Conservation (phyloP, 1,140 invertebrate species). For the Pseudoatta argentina region DNA sequence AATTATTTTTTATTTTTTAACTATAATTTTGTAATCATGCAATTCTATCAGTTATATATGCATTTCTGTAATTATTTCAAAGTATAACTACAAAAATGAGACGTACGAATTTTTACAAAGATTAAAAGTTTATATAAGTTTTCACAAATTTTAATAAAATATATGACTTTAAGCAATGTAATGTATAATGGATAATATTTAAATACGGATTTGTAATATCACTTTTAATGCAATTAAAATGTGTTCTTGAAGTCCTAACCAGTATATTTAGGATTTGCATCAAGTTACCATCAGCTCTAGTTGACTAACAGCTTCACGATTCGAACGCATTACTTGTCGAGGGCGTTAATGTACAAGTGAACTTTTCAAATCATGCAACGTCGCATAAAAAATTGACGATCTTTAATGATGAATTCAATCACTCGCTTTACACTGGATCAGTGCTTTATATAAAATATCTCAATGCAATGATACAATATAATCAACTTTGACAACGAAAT, state of each 20-base stretch:
- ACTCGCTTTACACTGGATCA: too few relatives aligned
- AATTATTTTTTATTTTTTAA: not conserved
- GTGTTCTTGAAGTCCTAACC: not conserved
- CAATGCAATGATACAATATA: too few relatives aligned
- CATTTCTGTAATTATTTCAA: not conserved
- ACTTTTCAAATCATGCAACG: not conserved
- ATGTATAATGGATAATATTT: not conserved
- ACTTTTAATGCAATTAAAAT: not conserved
- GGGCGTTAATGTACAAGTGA: not conserved
- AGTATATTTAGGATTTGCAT: not conserved
- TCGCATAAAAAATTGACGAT: not conserved
- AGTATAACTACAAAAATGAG: not conserved
- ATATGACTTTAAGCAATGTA: not conserved
- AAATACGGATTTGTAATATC: not conserved
- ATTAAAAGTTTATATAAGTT: not conserved
- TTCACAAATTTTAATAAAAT: not conserved
- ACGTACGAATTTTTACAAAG: not conserved
- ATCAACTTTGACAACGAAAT: too few relatives aligned
- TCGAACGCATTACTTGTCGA: not conserved
- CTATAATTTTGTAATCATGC: not conserved
- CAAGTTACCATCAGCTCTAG: not conserved
- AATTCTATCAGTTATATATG: not conserved
- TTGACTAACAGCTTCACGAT: not conserved
- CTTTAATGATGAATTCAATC: too few relatives aligned
- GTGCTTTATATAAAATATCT: too few relatives aligned